Conservation (phyloP, 92 coral and sea anemone species). For the Phenganax marumi region DNA sequence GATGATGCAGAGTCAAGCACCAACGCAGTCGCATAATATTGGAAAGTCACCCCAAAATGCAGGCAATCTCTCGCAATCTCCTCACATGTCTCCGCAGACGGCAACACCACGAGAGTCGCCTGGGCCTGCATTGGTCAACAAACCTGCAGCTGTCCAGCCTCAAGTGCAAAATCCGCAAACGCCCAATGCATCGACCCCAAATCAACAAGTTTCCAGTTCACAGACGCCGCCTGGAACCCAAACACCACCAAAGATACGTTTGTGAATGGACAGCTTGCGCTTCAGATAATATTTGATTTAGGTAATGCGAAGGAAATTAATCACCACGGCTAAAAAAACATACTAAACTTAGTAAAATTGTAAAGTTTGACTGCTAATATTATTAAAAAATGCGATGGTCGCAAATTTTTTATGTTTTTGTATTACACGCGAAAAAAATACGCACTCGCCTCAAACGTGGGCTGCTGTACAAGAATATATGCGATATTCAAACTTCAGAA, state of each 20-base stretch:
- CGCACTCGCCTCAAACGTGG: too few species aligned
- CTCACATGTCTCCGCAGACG: constrained; percentile 40
- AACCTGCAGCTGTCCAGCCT: constrained; percentile 24
- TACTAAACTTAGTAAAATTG: too few species aligned
- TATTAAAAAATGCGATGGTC: too few species aligned
- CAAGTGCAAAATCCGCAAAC: constrained; percentile 22
- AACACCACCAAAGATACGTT: constrained; percentile 33
- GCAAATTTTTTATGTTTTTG: too few species aligned
- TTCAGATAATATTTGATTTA: neutral
- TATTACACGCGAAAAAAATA: too few species aligned
- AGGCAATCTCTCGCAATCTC: constrained; percentile 43
- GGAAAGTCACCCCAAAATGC: constrained; percentile 57
- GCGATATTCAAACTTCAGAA: too few species aligned
- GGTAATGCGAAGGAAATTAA: too few species aligned
- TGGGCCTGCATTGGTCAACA: constrained; percentile 16
- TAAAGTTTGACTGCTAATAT: too few species aligned
- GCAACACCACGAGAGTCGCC: constrained; percentile 42
- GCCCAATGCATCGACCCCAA: constrained; percentile 12
- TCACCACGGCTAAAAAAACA: too few species aligned
- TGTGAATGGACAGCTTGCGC: neutral
- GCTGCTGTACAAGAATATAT: too few species aligned
- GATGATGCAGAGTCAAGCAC: constrained; percentile 35
- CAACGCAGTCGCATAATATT: constrained; percentile 26
- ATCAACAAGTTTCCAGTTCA: constrained; percentile 9
- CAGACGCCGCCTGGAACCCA: constrained; percentile 22